These are phyloP conservation scores for Aphelinus certus DNA, from an alignment of 1,140 invertebrate genomes.

Conservation along the genomic window DNA sequence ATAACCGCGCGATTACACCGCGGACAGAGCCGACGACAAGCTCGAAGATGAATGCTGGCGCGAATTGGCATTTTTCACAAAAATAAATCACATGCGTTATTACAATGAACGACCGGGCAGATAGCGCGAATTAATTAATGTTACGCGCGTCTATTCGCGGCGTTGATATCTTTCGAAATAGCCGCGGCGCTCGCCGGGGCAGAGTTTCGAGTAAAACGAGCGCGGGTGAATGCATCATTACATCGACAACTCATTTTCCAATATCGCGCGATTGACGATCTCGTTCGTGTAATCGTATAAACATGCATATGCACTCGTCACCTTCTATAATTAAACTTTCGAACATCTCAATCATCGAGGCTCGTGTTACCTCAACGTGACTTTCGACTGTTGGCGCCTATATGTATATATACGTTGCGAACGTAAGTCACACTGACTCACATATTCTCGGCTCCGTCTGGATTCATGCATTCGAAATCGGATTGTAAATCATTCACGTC, in stretches of 20 bases:
- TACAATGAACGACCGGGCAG: no score
- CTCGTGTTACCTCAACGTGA: background rate
- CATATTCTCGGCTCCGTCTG: background rate
- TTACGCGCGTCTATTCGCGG: no score
- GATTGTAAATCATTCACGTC: background rate
- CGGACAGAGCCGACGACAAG: background rate
- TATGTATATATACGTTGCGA: no score
- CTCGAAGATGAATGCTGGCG: no score
- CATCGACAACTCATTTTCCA: background rate
- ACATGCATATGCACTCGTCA: constrained; percentile 38
- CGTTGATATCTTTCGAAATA: no score
- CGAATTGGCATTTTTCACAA: no score
- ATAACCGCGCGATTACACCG: background rate
- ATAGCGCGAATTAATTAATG: no score
- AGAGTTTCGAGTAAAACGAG: no score
- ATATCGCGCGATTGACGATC: background rate
- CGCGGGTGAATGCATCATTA: no score
- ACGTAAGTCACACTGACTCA: background rate
- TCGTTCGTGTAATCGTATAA: no score
- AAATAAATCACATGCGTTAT: no score
- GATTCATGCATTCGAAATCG: background rate
- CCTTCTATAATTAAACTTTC: constrained; percentile 8
- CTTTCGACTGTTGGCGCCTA: background rate
- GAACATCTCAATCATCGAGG: background rate
- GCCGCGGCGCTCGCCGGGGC: no score